phyloP scores from a whole-genome alignment of 2,888 invertebrate species.

The Drosophila pseudotalamancana region DNA sequence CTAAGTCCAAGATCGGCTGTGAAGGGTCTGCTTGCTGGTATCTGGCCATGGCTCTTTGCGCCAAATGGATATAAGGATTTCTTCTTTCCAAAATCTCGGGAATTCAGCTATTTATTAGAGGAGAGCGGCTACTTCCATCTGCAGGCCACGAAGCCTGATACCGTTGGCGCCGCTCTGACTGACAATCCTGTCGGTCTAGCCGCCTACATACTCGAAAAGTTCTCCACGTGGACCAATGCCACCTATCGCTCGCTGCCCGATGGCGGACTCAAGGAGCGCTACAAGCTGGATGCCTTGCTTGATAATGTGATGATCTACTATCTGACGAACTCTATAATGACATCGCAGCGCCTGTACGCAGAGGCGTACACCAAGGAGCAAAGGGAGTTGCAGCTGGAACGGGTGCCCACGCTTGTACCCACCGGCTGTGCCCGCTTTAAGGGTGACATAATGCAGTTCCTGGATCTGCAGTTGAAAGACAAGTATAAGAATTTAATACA shows the following conservation, averaged over 20 bases:
- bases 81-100: conserved; percentile 84
- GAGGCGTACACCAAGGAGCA: conserved; percentile 85
- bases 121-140: conserved; percentile 89
- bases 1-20: conserved; percentile 78
- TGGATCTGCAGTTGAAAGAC: conserved; percentile 86
- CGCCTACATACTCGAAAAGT: conserved; percentile 95
- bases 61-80: conserved; percentile 85
- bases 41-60: conserved; percentile 86
- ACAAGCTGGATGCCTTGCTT: conserved; percentile 85
- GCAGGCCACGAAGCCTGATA: conserved; percentile 95
- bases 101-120: conserved; percentile 71
- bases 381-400: conserved; percentile 64
- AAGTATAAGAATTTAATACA: conserved; percentile 89
- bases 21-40: conserved; percentile 85
- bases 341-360: conserved; percentile 89
- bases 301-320: conserved; percentile 94
- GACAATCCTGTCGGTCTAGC: conserved; percentile 91
- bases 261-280: conserved; percentile 87
- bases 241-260: conserved; percentile 85
- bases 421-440: conserved; percentile 90
- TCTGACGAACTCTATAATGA: conserved; percentile 89
- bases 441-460: conserved; percentile 87
- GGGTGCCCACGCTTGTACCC: conserved; percentile 89
- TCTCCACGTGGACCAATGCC: conserved; percentile 89
- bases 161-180: conserved; percentile 87